Percentiles rank a stretch among this genome's conserved stretches.
Evolutionary conservation across 2,888 invertebrate genomes (phyloP).

Genomic region (Archips crataeganus): DNA sequence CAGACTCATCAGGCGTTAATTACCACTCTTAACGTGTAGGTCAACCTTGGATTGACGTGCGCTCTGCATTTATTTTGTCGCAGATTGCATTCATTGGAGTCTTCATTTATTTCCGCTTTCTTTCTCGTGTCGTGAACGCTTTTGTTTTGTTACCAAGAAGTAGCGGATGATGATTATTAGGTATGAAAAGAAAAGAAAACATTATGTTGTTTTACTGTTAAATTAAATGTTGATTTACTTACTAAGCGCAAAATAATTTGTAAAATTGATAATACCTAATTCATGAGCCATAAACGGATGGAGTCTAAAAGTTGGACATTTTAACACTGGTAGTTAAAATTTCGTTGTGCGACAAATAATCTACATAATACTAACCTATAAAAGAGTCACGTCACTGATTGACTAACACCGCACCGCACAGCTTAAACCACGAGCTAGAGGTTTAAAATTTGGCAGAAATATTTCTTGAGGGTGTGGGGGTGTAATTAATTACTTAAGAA

Average conservation of each 20-base stretch:
- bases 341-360: no score
- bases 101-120: conserved; percentile 38
- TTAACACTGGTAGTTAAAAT: no score
- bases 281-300: no score
- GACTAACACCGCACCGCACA: no score
- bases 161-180: not conserved
- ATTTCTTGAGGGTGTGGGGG: no score
- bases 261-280: not conserved
- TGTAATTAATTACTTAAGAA: no score
- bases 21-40: conserved; percentile 68
- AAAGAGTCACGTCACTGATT: no score
- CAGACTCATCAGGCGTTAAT: conserved; percentile 81
- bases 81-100: conserved; percentile 35
- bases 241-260: not conserved
- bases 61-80: conserved; percentile 38
- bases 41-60: conserved; percentile 46
- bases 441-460: no score
- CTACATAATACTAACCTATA: no score
- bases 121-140: conserved; percentile 24
- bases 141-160: conserved; percentile 8
- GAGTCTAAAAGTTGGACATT: no score
- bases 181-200: not conserved
- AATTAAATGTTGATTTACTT: not conserved
- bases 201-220: not conserved
- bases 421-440: no score